Evolutionary conservation across 2,888 invertebrate genomes (phyloP), one percentile per base, ranked within the genome.

Genomic region (Drosophila peninsularis): DNA sequence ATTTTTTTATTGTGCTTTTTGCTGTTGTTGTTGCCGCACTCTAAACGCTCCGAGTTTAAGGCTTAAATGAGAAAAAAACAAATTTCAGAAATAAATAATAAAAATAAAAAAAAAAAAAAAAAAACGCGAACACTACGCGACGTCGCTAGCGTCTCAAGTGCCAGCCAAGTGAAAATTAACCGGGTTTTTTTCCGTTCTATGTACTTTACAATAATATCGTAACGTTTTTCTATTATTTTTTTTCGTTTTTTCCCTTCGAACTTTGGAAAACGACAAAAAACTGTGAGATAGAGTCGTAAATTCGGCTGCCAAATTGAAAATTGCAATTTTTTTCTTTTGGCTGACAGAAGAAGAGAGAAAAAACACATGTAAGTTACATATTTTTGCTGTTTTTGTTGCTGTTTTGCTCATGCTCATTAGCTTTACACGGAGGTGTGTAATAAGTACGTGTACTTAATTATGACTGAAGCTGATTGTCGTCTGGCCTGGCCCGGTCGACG

Each of bases 331-430:
- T n/a, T 17, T n/a, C 39, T 19, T 45, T 60, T 45, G 37, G 68
- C 79, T 70, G 82, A 78, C 84, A 14, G 9, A 14, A 36, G 30
- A 30, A 47, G 7, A 42, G 13, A 6, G 21, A 5, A 13, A 2
- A 21, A 32, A 65, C 68, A 72, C 66, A 78, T 68, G 80, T 81
- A 82, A 81, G 80, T 81, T 57, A 60, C 27, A 10, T n/a, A 45
- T 30, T 39, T 27, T 37, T 14, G 11, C 39, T 34, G 32, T 47
- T 63, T 5, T 44, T 34, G 32, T 47, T 63, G 9, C 24, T 69
- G 62, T 69, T 72, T 44, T 39, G 6, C 50, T n/a, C 55, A 57
- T 63, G 44, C 45, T 73, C 50, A 73, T 63, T 75, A 52, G 45
- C 62, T 71, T 64, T 53, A 61, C 63, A 58, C 55, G 37, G 30